Base-by-base conservation (phyloP, 1,140 invertebrate species). In the Eciton burchellii region DNA sequence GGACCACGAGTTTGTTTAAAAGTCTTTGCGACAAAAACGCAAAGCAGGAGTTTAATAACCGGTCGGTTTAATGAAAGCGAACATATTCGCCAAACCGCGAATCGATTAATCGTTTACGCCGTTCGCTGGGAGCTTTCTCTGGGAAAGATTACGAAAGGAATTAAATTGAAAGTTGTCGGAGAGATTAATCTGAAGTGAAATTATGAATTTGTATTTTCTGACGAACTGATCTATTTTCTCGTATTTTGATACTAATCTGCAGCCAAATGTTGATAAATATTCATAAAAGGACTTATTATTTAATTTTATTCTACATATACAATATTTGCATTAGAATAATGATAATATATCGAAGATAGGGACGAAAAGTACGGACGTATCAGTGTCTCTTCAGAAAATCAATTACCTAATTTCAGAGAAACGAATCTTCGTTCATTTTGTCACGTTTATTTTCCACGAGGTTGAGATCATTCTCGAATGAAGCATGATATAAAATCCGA, bases 41-140 rank as follows among this genome's bases (percentile, higher is more conserved):
- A 29, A 24, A 41, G 11, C 62, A n/a, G 49, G 35, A 79, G 9
- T 56, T 79, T 70, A 79, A 79, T 79, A 79, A 79, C 63, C 74
- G 63, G 74, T 79, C 56, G 12, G 16, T n/a, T n/a, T 29, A 41
- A 76, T 9, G 19, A 65, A 29, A 79, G 41, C 35, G n/a, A 57
- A 70, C n/a, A 21, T 12, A 70, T 79, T 79, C 56, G 8, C n/a
- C n/a, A 70, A n/a, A 70, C 16, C 12, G 54, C 49, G 14, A 12
- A 35, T 63, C 19, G 21, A 76, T 76, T 73, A 73, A 73, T n/a
- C n/a, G 14, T 73, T 24, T 21, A 26, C 24, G n/a, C 1, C n/a
- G 19, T 43, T 19, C 4, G 6, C 16, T 14, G 9, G 4, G n/a
- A n/a, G 26, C 24, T 47, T 49, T 19, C 24, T 14, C 14, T 24